phyloP scores from a whole-genome alignment of 2,113 vertebrate species.

The Cyrtonyx montezumae region DNA sequence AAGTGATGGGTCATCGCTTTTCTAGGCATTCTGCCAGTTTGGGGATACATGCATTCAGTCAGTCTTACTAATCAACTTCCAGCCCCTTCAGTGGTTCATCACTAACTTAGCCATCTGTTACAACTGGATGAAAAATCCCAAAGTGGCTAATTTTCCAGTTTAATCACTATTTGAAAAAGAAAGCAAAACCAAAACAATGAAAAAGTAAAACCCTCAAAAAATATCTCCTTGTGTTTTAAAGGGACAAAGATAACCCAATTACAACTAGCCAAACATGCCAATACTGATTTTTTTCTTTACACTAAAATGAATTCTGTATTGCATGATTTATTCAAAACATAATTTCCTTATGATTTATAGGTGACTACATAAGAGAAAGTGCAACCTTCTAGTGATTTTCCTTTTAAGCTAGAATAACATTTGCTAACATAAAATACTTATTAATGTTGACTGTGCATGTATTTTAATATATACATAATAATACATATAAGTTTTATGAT shows the following conservation, averaged over 20 bases:
- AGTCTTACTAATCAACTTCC: slow-evolving; percentile 49
- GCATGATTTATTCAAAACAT: background rate
- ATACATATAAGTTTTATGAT: background rate
- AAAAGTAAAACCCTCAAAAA: background rate
- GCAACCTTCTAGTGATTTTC: background rate
- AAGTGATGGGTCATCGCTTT: slow-evolving; percentile 18
- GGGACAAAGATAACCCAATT: background rate
- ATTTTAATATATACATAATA: no score
- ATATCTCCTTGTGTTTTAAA: background rate
- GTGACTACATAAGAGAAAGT: background rate
- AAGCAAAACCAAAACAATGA: background rate
- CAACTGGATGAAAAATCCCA: slow-evolving; percentile 20
- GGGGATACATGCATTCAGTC: background rate
- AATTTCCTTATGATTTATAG: background rate
- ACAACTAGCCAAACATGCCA: background rate
- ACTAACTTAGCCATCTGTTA: slow-evolving; percentile 62
- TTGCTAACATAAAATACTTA: background rate
- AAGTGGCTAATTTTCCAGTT: slow-evolving; percentile 33
- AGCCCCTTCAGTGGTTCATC: slow-evolving; percentile 21
- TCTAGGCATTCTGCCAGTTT: slow-evolving; percentile 38
- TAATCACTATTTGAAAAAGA: slow-evolving; percentile 32
- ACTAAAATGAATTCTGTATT: background rate
- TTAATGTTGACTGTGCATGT: background rate
- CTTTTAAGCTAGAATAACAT: background rate
- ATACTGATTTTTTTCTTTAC: background rate